Conservation (phyloP, 2,113 vertebrate species). For the Mugil cephalus region DNA sequence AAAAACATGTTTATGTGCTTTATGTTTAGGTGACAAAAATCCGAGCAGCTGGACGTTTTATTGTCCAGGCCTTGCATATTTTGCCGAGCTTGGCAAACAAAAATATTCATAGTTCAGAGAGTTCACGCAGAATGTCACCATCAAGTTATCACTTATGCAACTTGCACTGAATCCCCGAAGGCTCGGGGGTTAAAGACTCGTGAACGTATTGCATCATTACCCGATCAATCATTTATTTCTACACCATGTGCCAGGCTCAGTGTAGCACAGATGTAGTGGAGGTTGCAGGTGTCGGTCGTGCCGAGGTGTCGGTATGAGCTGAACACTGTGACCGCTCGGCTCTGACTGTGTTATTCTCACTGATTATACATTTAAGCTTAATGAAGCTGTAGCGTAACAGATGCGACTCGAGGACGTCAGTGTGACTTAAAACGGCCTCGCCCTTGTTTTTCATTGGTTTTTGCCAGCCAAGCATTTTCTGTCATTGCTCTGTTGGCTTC, state of each 20-base stretch:
- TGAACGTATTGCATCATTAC: not conserved
- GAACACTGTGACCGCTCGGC: conserved; percentile 1
- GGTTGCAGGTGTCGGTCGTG: not conserved
- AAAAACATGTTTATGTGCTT: not conserved
- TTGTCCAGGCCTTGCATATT: not conserved
- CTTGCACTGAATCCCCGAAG: not conserved
- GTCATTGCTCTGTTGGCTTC: conserved; percentile 52
- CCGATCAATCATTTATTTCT: not conserved
- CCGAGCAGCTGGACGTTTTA: conserved; percentile 2
- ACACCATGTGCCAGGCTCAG: not conserved
- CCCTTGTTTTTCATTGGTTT: conserved; percentile 45
- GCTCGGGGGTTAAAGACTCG: not conserved
- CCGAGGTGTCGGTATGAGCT: conserved; percentile 9
- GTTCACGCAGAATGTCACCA: not conserved
- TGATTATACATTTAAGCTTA: conserved; percentile 23
- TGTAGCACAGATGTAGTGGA: not conserved
- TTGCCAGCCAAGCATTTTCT: conserved; percentile 53
- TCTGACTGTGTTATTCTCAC: conserved; percentile 21
- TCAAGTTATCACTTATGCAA: not conserved
- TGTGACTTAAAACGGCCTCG: conserved; percentile 41
- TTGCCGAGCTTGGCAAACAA: not conserved
- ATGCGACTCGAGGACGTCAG: conserved; percentile 11
- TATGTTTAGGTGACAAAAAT: not conserved
- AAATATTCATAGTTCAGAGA: conserved; percentile 5
- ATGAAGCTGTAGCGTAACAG: conserved; percentile 20